Evolutionary conservation across 2,113 vertebrate species (phyloP), one percentile per base, ranked within the genome.

Genomic region (Acrocephalus arundinaceus): DNA sequence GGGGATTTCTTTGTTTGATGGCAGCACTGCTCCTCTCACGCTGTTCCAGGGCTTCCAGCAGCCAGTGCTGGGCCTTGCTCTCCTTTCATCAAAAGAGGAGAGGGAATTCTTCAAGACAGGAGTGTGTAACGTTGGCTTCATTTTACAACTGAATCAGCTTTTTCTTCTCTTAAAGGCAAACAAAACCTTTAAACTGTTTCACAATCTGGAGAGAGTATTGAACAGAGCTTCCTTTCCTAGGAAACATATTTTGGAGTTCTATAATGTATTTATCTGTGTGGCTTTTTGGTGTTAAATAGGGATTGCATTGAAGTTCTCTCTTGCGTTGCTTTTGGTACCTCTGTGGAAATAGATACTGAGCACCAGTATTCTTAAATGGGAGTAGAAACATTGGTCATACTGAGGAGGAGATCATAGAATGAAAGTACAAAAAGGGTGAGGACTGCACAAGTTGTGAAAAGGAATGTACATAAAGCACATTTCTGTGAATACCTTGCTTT

Each of bases 161-260:
- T 94, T 93, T 88, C 35, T 55, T 62, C 75, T 61, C 79, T 83
- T 80, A 54, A 90, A 94, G 87, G 75, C 78, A 94, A 96, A 90
- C 16, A 58, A 35, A 92, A 66, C 92, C 79, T 88, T 92, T 67
- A 66, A 88, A 89, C 73, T 79, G 24, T 86, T 92, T 67, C 31
- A 28, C 74, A 58, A 19, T 59, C 48, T 41, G 74, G 35, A 43
- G 18, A 39, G 24, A 68, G 17, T 21, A 27, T 24, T 54, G 37
- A 90, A 65, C 15, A 7, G 45, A 33, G 21, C 22, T 85, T 78
- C 49, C 28, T 20, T 72, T 84, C 39, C 45, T 61, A 39, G 58
- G 62, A 78, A 78, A 23, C 35, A 52, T 18, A 16, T 52, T 68
- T n/a, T 79, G 41, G 61, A 52, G 31, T 37, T 75, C 54, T 83